Base-by-base conservation (phyloP, 2,888 invertebrate genomes). In the Drosophila testacea region DNA sequence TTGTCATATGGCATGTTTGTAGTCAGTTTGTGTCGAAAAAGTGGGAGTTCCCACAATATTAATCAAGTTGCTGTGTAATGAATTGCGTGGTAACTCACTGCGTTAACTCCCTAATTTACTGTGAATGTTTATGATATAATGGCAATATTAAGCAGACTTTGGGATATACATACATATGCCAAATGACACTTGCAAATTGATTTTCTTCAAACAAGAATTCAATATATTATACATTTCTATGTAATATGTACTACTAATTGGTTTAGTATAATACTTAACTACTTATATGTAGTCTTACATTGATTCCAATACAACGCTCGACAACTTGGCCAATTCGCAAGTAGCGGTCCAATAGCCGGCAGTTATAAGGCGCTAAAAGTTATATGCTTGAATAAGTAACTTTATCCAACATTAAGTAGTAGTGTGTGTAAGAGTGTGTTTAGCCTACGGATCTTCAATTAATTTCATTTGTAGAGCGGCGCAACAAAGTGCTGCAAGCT, bases 391-490 rank as follows among this genome's bases (percentile, higher is more conserved):
- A 47, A 52, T 71, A 62, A 60, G 64, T 50, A 70, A 75, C 75
- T 75, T 72, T 81, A 69, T 60, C 42, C 63, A 56, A 63, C 63
- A 67, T 72, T 81, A 54, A 59, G 61, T 27, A 68, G 59, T 22
- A 13, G 59, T 44, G 52, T 54, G 44, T 16, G 60, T 16, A 52
- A 22, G 52, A 11, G 61, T 44, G 72, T 62, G 57, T 56, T 66
- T 60, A 56, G 71, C 79, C 70, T 54, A 73, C 67, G 77, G 83
- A 66, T 51, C 72, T 73, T 77, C 81, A 86, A 79, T 84, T 84
- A 86, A 84, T 84, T 84, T 86, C 77, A 86, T 83, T 83, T 86
- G 70, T 74, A 63, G 73, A 69, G 72, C 55, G 80, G 62, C 72
- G 69, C 85, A 83, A 72, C 69, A 73, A 60, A 68, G 73, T 62